Evolutionary conservation across 2,888 invertebrate species (phyloP), one percentile per base, ranked within the genome.

Genomic region (Piscicola geometra): DNA sequence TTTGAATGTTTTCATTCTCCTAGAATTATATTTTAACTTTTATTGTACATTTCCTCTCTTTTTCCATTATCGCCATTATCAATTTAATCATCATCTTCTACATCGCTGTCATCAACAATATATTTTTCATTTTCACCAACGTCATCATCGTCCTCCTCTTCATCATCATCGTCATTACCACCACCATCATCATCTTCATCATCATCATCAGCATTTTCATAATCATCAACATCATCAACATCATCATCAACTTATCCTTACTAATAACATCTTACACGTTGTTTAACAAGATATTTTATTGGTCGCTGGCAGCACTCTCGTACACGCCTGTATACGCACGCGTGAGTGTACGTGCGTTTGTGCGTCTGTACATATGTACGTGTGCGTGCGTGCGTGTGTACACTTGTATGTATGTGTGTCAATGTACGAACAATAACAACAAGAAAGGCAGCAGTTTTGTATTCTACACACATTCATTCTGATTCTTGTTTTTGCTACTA

Each of bases 191-290:
- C 36, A 69, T 25, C 70, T 32, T 33, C 36, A 69, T 69, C 70
- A 69, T 69, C 70, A 69, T 69, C 70, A 69, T 33, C 70, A 69
- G 18, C 70, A 69, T 32, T 18, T 69, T 33, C 70, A 69, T 33
- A 30, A 36, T 36, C 70, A 69, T 69, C 70, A 69, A 21, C 70
- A 69, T 69, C 70, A 69, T 69, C 70, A 69, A 15, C 70, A 69
- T 33, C 70, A 69, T 36, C 3, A 69, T 36, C 1, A 15, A 12
- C 64, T 9, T 12, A 21, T n/a, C 12, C 12, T 25, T 25, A 64
- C 30, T 25, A 64, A 25, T 9, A 64, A 64, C 64, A 64, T 64
- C 64, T 28, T 25, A 21, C 9, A 9, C n/a, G n/a, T n/a, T n/a
- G n/a, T n/a, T n/a, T n/a, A n/a, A n/a, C 52, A 50, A 15, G 15